Evolutionary conservation across 2,888 invertebrate genomes (phyloP).

Genomic region (Stramonita haemastoma): DNA sequence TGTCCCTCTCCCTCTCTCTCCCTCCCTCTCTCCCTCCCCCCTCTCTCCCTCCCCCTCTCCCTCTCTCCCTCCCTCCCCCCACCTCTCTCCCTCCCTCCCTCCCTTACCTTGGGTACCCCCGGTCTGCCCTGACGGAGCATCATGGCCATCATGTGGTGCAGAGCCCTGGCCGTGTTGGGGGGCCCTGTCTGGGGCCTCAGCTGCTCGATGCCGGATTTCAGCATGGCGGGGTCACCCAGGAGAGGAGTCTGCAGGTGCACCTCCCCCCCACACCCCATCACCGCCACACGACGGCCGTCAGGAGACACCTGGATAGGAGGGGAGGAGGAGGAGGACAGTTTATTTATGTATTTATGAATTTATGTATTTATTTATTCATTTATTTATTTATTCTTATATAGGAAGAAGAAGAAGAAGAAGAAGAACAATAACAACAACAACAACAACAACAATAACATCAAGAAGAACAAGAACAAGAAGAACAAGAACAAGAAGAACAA

Average conservation of each 20-base stretch:
- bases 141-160: slow-evolving; percentile 53
- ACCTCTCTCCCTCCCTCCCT: slow-evolving; percentile 45
- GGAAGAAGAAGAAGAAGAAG: too few species aligned
- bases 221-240: slow-evolving; percentile 44
- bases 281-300: slow-evolving; percentile 49
- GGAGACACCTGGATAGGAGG: not conserved
- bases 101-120: slow-evolving; percentile 72
- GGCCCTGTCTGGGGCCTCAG: slow-evolving; percentile 54
- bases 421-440: too few species aligned
- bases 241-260: slow-evolving; percentile 52
- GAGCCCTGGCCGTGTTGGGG: slow-evolving; percentile 56
- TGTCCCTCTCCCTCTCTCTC: too few species aligned
- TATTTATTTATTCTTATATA: too few species aligned
- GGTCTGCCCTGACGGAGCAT: slow-evolving; percentile 52
- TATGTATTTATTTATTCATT: too few species aligned
- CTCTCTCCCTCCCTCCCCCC: not conserved
- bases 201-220: slow-evolving; percentile 43
- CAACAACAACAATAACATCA: too few species aligned
- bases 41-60: too few species aligned
- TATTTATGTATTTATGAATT: too few species aligned
- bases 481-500: too few species aligned
- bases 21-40: too few species aligned
- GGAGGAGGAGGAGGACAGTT: not conserved
- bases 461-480: too few species aligned
- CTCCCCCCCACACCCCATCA: slow-evolving; percentile 55